Base-by-base conservation (phyloP, 2,888 invertebrate genomes). In the Dromius quadrimaculatus region DNA sequence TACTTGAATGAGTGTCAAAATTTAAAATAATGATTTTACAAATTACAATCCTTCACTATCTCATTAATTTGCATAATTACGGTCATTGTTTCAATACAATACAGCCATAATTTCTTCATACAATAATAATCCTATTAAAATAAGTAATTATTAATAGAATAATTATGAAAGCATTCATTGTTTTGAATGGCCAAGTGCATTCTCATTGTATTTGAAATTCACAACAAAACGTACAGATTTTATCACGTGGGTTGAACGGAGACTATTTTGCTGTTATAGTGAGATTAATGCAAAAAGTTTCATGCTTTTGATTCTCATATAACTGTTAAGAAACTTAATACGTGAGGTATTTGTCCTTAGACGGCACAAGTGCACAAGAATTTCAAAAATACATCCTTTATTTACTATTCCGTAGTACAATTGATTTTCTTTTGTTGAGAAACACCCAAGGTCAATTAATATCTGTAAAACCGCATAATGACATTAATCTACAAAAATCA, bases 321-420 rank as follows among this genome's bases (percentile, higher is more conserved):
- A 61, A 61, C 61, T 61, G 61, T 61, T 11, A 57, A 34, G 47
- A 54, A 54, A 54, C 28, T 28, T 54, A 54, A 36, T 61, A 61
- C 13, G 38, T 61, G 23, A 61, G 61, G 61, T 22, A 61, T 41
- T 28, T 32, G 50, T 28, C 15, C 50, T 54, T 8, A n/a, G 28
- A 4, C 15, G n/a, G n/a, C 23, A 54, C 50, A 54, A 54, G 50
- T 54, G 41, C 41, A 38, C 38, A n/a, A n/a, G n/a, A n/a, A n/a
- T n/a, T n/a, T n/a, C n/a, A n/a, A n/a, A n/a, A n/a, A n/a, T n/a
- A n/a, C n/a, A n/a, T n/a, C n/a, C n/a, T n/a, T n/a, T n/a, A n/a
- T n/a, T n/a, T n/a, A n/a, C n/a, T n/a, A n/a, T n/a, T n/a, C n/a
- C n/a, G n/a, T n/a, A n/a, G n/a, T n/a, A n/a, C n/a, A n/a, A n/a